These are phyloP conservation scores for Tragelaphus scriptus DNA, from an alignment of 2,113 vertebrate genomes.

Conservation along the genomic window DNA sequence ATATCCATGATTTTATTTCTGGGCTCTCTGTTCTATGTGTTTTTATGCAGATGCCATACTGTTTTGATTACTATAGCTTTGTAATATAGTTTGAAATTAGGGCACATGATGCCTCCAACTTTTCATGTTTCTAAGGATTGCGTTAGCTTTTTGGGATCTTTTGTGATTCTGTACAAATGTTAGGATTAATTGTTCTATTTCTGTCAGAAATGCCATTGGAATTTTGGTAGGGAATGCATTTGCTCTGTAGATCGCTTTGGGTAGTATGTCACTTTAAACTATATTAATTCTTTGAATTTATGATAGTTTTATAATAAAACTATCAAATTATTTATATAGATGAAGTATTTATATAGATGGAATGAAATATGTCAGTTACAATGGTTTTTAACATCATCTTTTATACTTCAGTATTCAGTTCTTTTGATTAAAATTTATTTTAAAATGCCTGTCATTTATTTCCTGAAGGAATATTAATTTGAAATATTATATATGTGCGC, in stretches of 20 bases:
- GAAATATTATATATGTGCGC: not conserved
- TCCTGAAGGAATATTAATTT: slow-evolving; percentile 1
- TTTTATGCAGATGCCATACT: not conserved
- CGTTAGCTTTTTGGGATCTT: not conserved
- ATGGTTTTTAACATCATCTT: not conserved
- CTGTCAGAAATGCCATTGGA: not conserved
- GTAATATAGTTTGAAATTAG: not conserved
- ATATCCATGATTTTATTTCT: not conserved
- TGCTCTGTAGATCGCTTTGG: not conserved
- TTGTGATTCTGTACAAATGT: not conserved
- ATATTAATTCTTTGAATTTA: not conserved
- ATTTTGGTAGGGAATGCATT: not conserved
- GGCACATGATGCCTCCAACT: not conserved
- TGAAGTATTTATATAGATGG: not conserved
- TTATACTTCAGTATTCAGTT: slow-evolving; percentile 2
- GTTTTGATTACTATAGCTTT: not conserved
- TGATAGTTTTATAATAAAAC: not conserved
- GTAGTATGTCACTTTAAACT: not conserved
- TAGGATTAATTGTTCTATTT: not conserved
- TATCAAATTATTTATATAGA: not conserved
- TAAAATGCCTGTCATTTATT: not conserved
- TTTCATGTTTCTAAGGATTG: not conserved
- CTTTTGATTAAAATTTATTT: slow-evolving; percentile 26
- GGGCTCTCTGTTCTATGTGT: not conserved
- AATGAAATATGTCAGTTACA: not conserved